These are phyloP conservation scores for Epistrophella euchroma DNA, from an alignment of 2,888 invertebrate genomes.

Conservation along the genomic window DNA sequence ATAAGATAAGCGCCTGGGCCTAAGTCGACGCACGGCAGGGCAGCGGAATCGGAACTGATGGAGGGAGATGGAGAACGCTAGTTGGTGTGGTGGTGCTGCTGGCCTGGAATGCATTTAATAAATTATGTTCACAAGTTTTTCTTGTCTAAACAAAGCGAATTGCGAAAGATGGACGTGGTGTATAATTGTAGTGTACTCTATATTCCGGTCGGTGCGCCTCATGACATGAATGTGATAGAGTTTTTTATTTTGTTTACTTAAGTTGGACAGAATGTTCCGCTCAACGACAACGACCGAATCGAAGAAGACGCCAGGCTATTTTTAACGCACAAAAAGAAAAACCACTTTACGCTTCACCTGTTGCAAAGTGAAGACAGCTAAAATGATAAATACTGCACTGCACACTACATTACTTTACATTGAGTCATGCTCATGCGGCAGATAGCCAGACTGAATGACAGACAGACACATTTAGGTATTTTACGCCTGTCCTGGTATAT, in stretches of 20 bases:
- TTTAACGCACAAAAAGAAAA: conserved; percentile 25
- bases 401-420: not conserved
- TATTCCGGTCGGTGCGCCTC: conserved; percentile 8
- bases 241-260: conserved; percentile 48
- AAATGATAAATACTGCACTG: conserved; percentile 14
- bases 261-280: conserved; percentile 46
- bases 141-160: conserved; percentile 38
- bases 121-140: conserved; percentile 43
- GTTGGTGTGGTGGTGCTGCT: not conserved
- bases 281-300: conserved; percentile 10
- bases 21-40: not conserved
- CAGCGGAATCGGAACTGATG: conserved; percentile 16
- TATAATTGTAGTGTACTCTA: not conserved
- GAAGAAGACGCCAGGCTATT: conserved; percentile 53
- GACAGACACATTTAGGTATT: conserved; percentile 1
- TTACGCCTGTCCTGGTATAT: not conserved
- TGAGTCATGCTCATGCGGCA: conserved; percentile 38
- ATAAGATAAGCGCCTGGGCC: conserved; percentile 39
- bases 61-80: conserved; percentile 7
- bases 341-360: conserved; percentile 49
- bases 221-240: conserved; percentile 16
- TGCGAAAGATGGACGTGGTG: conserved; percentile 41
- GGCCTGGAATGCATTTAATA: conserved; percentile 22
- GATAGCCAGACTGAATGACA: conserved; percentile 24
- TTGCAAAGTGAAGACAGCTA: conserved; percentile 39